phyloP scores from a whole-genome alignment of 2,113 vertebrate species.

The Ptychochromis oligacanthus region DNA sequence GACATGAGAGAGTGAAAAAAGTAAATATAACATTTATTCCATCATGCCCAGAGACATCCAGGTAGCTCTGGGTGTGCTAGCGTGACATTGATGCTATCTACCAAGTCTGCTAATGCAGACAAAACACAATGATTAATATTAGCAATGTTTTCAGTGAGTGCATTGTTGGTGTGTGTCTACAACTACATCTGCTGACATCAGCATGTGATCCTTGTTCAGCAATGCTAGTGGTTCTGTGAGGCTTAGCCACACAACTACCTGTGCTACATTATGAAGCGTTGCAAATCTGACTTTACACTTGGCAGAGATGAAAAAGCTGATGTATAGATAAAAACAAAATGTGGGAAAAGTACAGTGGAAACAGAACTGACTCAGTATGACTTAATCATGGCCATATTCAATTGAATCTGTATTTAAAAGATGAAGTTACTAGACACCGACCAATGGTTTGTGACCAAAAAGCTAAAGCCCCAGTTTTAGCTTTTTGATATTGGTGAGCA shows the following conservation, averaged over 20 bases:
- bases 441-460: background rate
- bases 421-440: background rate
- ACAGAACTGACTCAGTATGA: background rate
- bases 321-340: background rate
- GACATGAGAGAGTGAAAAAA: constrained; percentile 10
- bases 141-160: background rate
- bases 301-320: background rate
- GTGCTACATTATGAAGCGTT: background rate
- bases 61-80: background rate
- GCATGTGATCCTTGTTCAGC: no score
- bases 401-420: background rate
- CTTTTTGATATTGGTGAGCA: no score
- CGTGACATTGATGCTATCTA: no score
- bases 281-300: background rate
- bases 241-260: no score
- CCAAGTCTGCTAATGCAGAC: background rate
- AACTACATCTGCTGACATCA: no score
- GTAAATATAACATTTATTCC: constrained; percentile 10
- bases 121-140: constrained; percentile 9
- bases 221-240: no score
- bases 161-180: background rate
- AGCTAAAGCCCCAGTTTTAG: no score
- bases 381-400: background rate
- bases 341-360: no score
- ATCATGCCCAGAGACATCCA: background rate